Evolutionary conservation across 2,113 vertebrate genomes (phyloP), one percentile per base, ranked within the genome.

Genomic region (Oncorhynchus masou): DNA sequence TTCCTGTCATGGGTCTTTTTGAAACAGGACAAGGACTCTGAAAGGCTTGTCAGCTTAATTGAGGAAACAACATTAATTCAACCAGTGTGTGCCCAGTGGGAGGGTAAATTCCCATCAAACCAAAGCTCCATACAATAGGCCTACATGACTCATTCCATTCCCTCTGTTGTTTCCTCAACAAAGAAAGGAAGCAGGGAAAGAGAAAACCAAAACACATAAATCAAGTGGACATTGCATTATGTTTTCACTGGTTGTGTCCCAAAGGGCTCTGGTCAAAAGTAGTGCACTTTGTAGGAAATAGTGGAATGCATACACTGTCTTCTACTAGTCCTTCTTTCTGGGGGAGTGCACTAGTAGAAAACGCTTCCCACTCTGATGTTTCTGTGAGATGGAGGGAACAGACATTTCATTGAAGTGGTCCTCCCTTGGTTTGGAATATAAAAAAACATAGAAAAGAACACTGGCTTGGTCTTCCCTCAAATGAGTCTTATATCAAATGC

Each of bases 101-200:
- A 75, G 82, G 85, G 79, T 15, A 75, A 65, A 81, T 86, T 81
- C 86, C 86, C 79, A 84, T 87, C 79, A 89, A 85, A 87, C 79
- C 77, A 69, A 62, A 39, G 27, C 5, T 20, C 34, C 75, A 81
- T 20, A 80, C 79, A 71, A 74, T 65, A 60, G 39, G 39, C n/a
- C 16, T 34, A 66, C 65, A 5, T 68, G 59, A 84, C 70, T 79
- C 71, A 69, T 84, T 81, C n/a, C 74, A 9, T 11, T 57, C 75
- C 31, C 34, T 80, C 22, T 75, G 86, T 80, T 82, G 78, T 87
- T 86, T 77, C 70, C 22, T 1, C 51, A 13, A 66, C 68, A 76
- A 76, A 81, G 85, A 59, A 76, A 88, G 87, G 85, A 85, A 79
- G 78, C 8, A 45, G 9, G 9, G 39, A 45, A 11, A 45, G 8